These are phyloP conservation scores for Turritopsis dohrnii DNA, from an alignment of 30 jellyfish, hydroid and myxozoan species.

Conservation along the genomic window DNA sequence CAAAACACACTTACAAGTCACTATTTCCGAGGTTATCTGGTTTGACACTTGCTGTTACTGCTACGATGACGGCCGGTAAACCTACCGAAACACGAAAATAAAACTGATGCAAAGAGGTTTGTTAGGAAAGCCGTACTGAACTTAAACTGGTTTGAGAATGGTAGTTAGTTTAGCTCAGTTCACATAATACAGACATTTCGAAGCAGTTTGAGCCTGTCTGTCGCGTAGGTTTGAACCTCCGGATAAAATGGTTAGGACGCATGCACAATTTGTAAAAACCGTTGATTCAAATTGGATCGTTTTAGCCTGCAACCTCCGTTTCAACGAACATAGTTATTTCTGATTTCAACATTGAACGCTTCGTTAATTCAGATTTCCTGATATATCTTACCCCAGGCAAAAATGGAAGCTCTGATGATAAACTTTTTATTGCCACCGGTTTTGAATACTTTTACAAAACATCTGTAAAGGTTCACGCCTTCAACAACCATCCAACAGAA, in stretches of 20 bases:
- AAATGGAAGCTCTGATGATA: slow-evolving; percentile 18
- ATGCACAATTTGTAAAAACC: too few relatives aligned
- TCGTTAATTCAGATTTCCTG: too few relatives aligned
- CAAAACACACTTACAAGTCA: slow-evolving; percentile 14
- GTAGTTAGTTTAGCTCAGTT: too few relatives aligned
- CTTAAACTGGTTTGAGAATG: neutral
- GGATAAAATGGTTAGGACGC: too few relatives aligned
- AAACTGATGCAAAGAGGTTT: neutral
- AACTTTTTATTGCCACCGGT: slow-evolving; percentile 12
- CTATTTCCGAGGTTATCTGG: slow-evolving; percentile 32
- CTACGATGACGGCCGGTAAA: slow-evolving; percentile 30
- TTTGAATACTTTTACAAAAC: slow-evolving; percentile 56
- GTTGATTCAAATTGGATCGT: too few relatives aligned
- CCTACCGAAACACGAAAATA: slow-evolving; percentile 1
- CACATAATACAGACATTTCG: too few relatives aligned
- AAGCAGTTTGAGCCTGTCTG: too few relatives aligned
- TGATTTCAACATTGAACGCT: too few relatives aligned
- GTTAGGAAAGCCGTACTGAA: too few relatives aligned
- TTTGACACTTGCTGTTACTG: slow-evolving; percentile 1
- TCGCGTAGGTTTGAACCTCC: too few relatives aligned
- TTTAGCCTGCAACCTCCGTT: too few relatives aligned
- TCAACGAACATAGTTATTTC: too few relatives aligned
- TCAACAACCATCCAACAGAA: slow-evolving; percentile 93
- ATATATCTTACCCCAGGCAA: slow-evolving; percentile 95
- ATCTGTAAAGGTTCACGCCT: slow-evolving; percentile 70